Conservation (phyloP, 2,888 invertebrate species). For the Epinotia ramella region DNA sequence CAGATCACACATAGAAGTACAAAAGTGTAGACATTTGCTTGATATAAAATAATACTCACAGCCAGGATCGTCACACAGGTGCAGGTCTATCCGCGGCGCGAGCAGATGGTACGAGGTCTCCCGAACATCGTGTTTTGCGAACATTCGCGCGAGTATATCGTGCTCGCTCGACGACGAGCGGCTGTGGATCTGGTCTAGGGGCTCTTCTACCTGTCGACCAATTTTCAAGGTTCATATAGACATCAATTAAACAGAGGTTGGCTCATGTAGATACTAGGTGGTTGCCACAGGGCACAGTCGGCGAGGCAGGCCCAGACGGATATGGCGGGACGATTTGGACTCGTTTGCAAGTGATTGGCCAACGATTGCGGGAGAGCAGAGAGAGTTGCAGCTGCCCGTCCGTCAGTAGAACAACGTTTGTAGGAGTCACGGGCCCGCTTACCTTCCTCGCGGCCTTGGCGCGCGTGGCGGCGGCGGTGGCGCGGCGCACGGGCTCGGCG, state of each 20-base stretch:
- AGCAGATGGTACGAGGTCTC: constrained; percentile 99
- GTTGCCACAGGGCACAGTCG: no score
- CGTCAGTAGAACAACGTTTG: constrained; percentile 81
- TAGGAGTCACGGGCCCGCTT: constrained; percentile 50
- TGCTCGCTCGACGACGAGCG: constrained; percentile 67
- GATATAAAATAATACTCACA: constrained; percentile 79
- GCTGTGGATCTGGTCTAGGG: constrained; percentile 70
- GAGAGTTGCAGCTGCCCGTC: constrained; percentile 74
- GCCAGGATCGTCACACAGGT: constrained; percentile 98
- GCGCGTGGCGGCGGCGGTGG: constrained; percentile 91
- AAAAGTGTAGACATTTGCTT: no score
- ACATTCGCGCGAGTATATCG: constrained; percentile 87
- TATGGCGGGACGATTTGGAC: no score
- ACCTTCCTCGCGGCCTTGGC: constrained; percentile 94
- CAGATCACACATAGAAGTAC: no score
- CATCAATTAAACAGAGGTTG: no score
- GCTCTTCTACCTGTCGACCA: constrained; percentile 70
- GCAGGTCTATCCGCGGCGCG: constrained; percentile 96
- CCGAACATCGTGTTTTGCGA: constrained; percentile 95
- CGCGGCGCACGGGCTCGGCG: constrained; percentile 91
- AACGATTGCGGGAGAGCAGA: no score
- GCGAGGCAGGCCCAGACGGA: no score
- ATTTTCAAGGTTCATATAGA: background rate
- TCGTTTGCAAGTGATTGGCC: no score
- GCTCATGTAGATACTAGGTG: no score